Conservation (phyloP, 2,797 vertebrate genomes). For the Sebastiscus tertius region DNA sequence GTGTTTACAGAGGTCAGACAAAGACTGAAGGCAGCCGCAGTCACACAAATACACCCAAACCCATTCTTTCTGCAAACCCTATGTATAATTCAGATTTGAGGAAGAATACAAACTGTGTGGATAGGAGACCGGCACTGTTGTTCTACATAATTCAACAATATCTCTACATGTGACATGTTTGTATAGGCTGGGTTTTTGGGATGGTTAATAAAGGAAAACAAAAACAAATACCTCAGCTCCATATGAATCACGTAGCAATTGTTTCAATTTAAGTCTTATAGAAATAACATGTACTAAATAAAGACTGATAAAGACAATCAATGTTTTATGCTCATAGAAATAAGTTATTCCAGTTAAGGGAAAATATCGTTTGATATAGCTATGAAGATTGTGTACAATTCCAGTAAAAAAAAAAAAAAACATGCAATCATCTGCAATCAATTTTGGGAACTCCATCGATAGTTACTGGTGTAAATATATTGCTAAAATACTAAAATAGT, state of each 20-base stretch:
- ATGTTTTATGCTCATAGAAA: neutral
- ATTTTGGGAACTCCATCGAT: neutral
- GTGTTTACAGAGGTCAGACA: conserved; percentile 48
- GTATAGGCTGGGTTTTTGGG: neutral
- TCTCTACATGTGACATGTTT: neutral
- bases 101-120: neutral
- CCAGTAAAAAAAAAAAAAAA: neutral
- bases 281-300: neutral
- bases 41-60: conserved; percentile 14
- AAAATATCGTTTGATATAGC: neutral
- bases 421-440: neutral
- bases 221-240: neutral
- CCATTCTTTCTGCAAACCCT: neutral
- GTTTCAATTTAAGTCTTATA: neutral
- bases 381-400: neutral
- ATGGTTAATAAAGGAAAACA: neutral
- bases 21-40: conserved; percentile 32
- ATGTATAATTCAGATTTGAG: conserved; percentile 32
- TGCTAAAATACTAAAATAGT: neutral
- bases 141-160: conserved; percentile 23
- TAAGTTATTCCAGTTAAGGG: neutral
- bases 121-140: neutral
- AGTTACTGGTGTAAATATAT: neutral
- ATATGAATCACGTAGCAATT: neutral
- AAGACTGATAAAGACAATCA: neutral